These are phyloP conservation scores for Dendronephthya gigantea DNA, from an alignment of 64 coral and sea anemone genomes.

Conservation along the genomic window DNA sequence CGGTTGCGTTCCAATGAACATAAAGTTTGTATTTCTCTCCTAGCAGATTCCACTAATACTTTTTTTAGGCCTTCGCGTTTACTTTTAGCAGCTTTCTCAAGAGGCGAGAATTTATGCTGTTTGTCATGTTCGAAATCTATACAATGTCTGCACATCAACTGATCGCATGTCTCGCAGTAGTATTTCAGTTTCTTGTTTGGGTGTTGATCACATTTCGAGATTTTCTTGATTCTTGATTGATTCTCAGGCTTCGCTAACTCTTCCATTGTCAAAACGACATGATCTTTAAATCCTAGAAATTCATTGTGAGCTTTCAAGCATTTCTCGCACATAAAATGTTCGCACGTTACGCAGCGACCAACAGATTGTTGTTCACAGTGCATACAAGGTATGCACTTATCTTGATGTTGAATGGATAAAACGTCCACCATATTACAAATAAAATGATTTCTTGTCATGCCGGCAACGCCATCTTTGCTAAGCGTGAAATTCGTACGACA, in stretches of 20 bases:
- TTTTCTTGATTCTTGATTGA: neutral
- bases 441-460: neutral
- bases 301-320: neutral
- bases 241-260: conserved; percentile 1
- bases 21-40: too few species aligned
- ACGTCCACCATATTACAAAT: neutral
- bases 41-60: too few species aligned
- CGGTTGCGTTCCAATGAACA: too few species aligned
- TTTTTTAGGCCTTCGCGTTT: neutral
- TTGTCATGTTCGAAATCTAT: neutral
- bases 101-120: neutral
- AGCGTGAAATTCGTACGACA: neutral
- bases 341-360: neutral
- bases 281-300: neutral
- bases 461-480: neutral
- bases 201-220: neutral
- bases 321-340: neutral
- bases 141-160: neutral
- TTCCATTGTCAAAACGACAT: neutral
- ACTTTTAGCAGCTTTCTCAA: neutral
- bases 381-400: neutral
- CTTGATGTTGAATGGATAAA: neutral
- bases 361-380: neutral
- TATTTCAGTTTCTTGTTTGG: neutral
- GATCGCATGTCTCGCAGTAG: neutral